A percentile compares a stretch with the other conserved stretches of the same genome.
Conservation (phyloP, 1,140 invertebrate genomes). For the Anastrepha ludens region DNA sequence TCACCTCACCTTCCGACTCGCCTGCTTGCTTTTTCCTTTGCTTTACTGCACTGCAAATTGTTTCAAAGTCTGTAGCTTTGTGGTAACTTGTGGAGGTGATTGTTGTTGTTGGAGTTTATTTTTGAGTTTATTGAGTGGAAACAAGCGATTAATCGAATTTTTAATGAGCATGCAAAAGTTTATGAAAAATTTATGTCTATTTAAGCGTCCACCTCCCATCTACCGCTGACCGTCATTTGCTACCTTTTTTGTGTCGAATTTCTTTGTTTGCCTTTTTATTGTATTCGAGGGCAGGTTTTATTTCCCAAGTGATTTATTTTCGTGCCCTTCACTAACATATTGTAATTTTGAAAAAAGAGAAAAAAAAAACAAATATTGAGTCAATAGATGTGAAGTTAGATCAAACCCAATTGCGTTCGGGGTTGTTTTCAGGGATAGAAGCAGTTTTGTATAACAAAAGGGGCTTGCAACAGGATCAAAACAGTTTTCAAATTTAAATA, state of each 20-base stretch:
- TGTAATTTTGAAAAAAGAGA: too few species aligned
- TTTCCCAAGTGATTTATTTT: conserved; percentile 26
- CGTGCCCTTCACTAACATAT: too few species aligned
- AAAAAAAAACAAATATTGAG: too few species aligned
- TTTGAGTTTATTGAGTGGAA: conserved; percentile 53
- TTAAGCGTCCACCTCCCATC: not conserved
- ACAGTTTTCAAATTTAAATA: too few species aligned
- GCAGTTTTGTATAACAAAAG: too few species aligned
- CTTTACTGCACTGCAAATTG: not conserved
- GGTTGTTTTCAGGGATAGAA: too few species aligned
- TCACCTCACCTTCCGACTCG: not conserved
- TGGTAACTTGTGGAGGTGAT: not conserved
- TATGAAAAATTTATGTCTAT: conserved; percentile 52
- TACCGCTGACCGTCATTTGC: not conserved
- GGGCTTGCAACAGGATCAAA: too few species aligned
- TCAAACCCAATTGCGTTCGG: too few species aligned
- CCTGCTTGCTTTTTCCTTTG: not conserved
- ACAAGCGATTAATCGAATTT: conserved; percentile 55
- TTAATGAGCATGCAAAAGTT: conserved; percentile 53
- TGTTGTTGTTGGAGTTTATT: conserved; percentile 41
- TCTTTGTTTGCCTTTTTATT: not conserved
- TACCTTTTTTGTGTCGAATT: not conserved
- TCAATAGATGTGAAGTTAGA: too few species aligned
- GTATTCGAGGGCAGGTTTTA: not conserved
- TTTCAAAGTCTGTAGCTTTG: conserved; percentile 17